Base-by-base conservation (phyloP, 2,888 invertebrate species). In the Athalia circularis region DNA sequence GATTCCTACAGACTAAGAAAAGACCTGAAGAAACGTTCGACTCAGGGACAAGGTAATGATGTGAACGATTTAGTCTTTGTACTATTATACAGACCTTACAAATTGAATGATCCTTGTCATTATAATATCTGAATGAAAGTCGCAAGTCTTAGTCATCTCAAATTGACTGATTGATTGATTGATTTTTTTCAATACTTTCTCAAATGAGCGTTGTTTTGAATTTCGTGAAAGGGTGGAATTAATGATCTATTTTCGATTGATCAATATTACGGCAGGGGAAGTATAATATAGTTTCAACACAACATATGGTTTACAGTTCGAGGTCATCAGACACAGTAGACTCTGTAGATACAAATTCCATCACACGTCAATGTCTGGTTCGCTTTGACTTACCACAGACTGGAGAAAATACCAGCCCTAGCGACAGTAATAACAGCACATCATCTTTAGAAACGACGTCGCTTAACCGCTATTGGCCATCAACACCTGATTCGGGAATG, bases 341-440 rank as follows among this genome's bases (percentile, higher is more conserved):
- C 78, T 81, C 83, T 62, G 68, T 80, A 5, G 88, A 85, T 5
- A 78, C 77, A 29, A 29, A 29, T 29, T 29, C 1, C 2, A 29
- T 29, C 2, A 29, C 29, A 0, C 83, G 84, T 15, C 86, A 84
- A 61, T 80, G 82, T 45, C 75, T 82, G 57, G 87, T 88, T 15
- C 83, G 85, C 13, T 88, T 88, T 77, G 86, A 89, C 75, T 29
- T 87, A n/a, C 81, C 83, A 70, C 82, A 81, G 15, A 77, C 82
- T 8, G 88, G 87, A 8, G 87, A 87, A 77, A 86, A 79, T 57
- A 87, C 89, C 7, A 92, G 92, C 84, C 92, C 92, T 3, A 91
- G 91, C 0, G 92, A 92, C 79, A 91, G 91, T 79, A 91, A 90
- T 83, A 91, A 64, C 48, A 89, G 89, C 78, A 88, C 84, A 79